A percentile compares a stretch with the other conserved stretches of the same genome.
Evolutionary conservation across 2,888 invertebrate genomes (phyloP).

Genomic region (Oscheius sp.): DNA sequence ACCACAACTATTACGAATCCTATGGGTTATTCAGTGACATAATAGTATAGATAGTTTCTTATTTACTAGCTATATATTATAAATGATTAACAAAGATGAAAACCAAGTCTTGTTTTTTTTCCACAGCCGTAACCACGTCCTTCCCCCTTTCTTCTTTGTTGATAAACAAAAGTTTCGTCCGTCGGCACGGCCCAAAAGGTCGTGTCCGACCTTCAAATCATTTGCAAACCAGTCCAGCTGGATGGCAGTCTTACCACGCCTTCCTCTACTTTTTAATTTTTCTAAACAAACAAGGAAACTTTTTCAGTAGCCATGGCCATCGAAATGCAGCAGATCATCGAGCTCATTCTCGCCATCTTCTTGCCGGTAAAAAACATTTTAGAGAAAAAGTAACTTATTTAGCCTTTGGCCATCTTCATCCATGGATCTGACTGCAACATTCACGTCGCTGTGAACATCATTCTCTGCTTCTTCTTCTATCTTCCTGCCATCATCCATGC

Average conservation of each 20-base stretch:
- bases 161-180: slow-evolving; percentile 11
- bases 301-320: slow-evolving; percentile 52
- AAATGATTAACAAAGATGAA: too few relatives aligned
- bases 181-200: background rate
- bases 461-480: slow-evolving; percentile 64
- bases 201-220: slow-evolving; percentile 3
- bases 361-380: slow-evolving; percentile 54
- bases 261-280: background rate
- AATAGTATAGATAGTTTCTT: too few relatives aligned
- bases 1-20: too few relatives aligned
- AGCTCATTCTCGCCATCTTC: slow-evolving; percentile 66
- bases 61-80: too few relatives aligned
- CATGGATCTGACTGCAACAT: slow-evolving; percentile 64
- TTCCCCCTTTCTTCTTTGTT: background rate
- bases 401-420: slow-evolving; percentile 66
- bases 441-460: slow-evolving; percentile 62
- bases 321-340: slow-evolving; percentile 66
- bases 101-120: too few relatives aligned
- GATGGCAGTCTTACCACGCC: background rate
- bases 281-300: background rate
- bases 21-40: too few relatives aligned
- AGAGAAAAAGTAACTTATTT: background rate
- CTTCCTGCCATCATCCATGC: slow-evolving; percentile 63
- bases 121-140: too few relatives aligned
- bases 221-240: background rate